Conservation (phyloP, 2,888 invertebrate genomes). For the Amaurobius ferox region DNA sequence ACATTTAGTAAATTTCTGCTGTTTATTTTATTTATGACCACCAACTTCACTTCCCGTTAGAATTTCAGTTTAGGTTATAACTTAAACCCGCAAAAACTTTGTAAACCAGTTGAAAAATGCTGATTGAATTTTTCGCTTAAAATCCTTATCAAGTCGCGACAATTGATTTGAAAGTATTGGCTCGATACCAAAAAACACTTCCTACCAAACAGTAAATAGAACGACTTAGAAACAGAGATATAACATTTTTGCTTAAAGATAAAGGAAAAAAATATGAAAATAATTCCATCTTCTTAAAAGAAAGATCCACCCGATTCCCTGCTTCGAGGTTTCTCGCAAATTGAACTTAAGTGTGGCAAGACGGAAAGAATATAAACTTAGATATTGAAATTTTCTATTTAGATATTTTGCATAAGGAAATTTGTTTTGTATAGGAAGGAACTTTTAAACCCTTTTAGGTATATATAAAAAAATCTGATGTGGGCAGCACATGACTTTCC, state of each 20-base stretch:
- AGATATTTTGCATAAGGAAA: background rate
- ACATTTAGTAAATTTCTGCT: no score
- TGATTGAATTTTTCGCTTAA: background rate
- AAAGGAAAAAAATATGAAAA: background rate
- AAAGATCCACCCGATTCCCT: background rate
- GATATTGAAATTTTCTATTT: constrained; percentile 12
- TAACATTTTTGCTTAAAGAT: constrained; percentile 1
- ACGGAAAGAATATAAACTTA: background rate
- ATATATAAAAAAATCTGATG: no score
- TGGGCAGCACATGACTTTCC: no score
- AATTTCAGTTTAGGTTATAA: no score
- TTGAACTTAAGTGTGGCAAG: background rate
- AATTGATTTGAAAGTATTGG: constrained; percentile 12
- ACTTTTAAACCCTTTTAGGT: background rate
- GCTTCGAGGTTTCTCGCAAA: background rate
- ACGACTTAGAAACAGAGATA: background rate
- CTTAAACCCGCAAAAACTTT: no score
- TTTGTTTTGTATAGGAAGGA: background rate
- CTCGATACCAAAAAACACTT: constrained; percentile 3
- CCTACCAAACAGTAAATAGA: background rate
- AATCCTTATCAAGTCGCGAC: background rate
- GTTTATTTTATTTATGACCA: no score
- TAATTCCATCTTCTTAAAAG: constrained; percentile 2
- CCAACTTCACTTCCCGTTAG: no score
- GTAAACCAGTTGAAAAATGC: background rate